Percentiles rank a stretch among this genome's conserved stretches.
These are phyloP conservation scores for Anhinga anhinga DNA, from an alignment of 2,113 vertebrate genomes.

Conservation along the genomic window DNA sequence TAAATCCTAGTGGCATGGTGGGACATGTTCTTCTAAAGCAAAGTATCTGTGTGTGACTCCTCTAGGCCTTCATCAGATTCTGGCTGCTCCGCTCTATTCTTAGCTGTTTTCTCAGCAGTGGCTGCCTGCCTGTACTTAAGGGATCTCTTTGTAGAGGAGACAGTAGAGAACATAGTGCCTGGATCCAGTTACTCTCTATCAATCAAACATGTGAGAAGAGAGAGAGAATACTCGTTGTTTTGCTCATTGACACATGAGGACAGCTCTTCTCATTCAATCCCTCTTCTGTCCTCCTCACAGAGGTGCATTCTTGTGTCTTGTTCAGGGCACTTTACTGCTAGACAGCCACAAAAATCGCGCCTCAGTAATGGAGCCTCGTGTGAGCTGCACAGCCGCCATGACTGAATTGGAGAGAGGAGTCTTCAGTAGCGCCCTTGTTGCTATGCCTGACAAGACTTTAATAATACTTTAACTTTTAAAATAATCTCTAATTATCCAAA, in stretches of 20 bases:
- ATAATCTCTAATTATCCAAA: background rate
- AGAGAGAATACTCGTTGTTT: background rate
- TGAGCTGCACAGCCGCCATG: background rate
- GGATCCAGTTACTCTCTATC: background rate
- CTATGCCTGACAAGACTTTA: background rate
- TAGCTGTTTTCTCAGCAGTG: background rate
- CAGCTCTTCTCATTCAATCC: background rate
- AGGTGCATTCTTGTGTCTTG: background rate
- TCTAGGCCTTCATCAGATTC: background rate
- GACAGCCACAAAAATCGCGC: background rate
- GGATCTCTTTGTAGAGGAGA: background rate
- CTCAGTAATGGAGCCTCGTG: background rate
- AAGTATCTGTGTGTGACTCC: background rate
- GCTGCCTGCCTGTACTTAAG: background rate
- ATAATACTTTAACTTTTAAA: background rate
- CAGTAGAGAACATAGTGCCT: background rate
- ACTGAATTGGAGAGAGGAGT: background rate
- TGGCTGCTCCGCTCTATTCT: background rate
- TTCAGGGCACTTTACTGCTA: background rate
- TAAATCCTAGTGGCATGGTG: background rate
- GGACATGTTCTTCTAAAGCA: background rate
- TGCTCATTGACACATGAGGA: background rate
- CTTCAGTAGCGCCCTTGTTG: background rate
- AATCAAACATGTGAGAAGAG: background rate
- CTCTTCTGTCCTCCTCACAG: background rate